Evolutionary conservation across 2,797 vertebrate genomes (phyloP).

Genomic region (Sorex maritimensis): DNA sequence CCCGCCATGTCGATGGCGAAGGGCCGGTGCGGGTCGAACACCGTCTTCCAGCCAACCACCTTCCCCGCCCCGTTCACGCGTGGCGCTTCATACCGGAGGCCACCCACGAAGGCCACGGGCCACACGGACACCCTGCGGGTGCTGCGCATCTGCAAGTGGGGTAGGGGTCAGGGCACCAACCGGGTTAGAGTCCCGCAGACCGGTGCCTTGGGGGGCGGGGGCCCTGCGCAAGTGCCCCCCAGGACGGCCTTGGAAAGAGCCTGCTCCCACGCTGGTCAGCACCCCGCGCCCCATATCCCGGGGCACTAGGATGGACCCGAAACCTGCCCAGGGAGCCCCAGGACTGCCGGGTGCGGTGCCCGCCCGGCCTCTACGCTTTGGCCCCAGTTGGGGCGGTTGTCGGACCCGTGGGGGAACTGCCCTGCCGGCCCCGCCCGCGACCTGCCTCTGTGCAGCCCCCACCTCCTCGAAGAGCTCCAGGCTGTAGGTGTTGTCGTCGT

Average conservation of each 20-base stretch:
- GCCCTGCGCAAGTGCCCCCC: too few species aligned
- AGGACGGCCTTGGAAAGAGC: too few species aligned
- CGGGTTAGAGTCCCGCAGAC: too few species aligned
- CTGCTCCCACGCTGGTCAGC: too few species aligned
- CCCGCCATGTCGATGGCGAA: constrained; percentile 99
- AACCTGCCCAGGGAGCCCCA: too few species aligned
- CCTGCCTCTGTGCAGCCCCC: background rate
- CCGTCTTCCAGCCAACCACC: constrained; percentile 99
- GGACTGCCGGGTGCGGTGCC: too few species aligned
- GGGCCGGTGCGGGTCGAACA: constrained; percentile 98
- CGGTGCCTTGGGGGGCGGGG: too few species aligned
- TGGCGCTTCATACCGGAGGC: constrained; percentile 97
- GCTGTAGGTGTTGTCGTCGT: constrained; percentile 98
- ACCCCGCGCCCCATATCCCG: too few species aligned
- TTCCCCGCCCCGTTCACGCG: constrained; percentile 98
- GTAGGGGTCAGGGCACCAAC: constrained; percentile 44
- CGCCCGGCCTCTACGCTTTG: too few species aligned
- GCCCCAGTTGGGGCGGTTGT: too few species aligned
- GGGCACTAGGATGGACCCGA: too few species aligned
- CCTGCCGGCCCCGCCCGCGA: background rate
- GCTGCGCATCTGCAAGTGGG: constrained; percentile 94
- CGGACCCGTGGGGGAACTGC: too few species aligned
- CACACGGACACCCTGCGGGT: constrained; percentile 98
- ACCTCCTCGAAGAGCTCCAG: constrained; percentile 99
- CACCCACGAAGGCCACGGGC: constrained; percentile 98